phyloP scores from a whole-genome alignment of 2,888 invertebrate genomes.

The Taphrorychus bicolor region DNA sequence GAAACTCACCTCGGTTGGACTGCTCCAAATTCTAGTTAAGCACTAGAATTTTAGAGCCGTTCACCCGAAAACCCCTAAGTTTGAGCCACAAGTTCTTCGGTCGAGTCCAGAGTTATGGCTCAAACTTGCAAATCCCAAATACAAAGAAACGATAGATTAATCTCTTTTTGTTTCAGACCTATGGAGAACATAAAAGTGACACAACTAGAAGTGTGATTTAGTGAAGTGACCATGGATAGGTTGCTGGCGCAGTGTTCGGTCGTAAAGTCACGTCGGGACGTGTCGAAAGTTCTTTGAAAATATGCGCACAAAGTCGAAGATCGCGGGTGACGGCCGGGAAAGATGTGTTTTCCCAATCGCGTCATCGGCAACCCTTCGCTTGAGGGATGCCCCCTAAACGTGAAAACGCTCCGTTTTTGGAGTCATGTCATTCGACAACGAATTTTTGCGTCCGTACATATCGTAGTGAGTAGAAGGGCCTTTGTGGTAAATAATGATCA shows the following conservation, averaged over 20 bases:
- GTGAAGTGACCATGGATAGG: not conserved
- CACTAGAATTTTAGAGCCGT: too few species aligned
- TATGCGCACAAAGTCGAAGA: conserved; percentile 40
- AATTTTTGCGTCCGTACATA: conserved; percentile 49
- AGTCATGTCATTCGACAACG: conserved; percentile 44
- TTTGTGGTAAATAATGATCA: not conserved
- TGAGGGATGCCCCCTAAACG: conserved; percentile 20
- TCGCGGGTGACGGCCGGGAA: conserved; percentile 52
- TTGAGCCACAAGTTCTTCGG: too few species aligned
- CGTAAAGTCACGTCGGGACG: not conserved
- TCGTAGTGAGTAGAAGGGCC: conserved; percentile 45
- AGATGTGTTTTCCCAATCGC: conserved; percentile 52
- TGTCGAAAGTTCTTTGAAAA: conserved; percentile 8
- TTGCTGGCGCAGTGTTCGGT: not conserved
- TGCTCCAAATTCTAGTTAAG: too few species aligned
- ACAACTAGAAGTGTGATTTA: too few species aligned
- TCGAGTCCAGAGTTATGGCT: too few species aligned
- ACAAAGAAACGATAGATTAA: not conserved
- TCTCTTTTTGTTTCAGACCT: too few species aligned
- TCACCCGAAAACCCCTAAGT: too few species aligned
- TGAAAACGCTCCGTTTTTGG: conserved; percentile 12
- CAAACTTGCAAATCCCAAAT: too few species aligned
- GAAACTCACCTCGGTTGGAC: too few species aligned
- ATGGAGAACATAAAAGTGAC: too few species aligned
- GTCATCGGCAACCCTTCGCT: conserved; percentile 21